phyloP scores from a whole-genome alignment of 1,140 invertebrate genomes.

The Drosophila pseudoobscura region DNA sequence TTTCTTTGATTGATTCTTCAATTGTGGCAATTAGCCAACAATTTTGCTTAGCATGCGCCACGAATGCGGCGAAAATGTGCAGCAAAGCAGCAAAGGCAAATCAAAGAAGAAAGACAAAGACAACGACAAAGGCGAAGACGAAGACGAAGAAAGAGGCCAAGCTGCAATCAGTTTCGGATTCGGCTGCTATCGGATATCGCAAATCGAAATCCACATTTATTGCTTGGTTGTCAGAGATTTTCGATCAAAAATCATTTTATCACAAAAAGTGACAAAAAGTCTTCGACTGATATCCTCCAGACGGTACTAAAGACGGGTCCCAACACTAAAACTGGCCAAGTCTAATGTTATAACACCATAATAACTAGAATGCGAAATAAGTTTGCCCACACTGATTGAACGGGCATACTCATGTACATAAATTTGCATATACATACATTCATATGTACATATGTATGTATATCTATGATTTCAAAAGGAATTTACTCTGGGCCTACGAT shows the following conservation, averaged over 20 bases:
- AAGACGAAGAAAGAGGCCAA: slow-evolving; percentile 26
- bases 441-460: too few relatives aligned
- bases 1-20: slow-evolving; percentile 58
- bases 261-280: too few relatives aligned
- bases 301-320: too few relatives aligned
- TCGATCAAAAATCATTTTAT: too few relatives aligned
- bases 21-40: slow-evolving; percentile 70
- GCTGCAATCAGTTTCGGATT: slow-evolving; percentile 36
- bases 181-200: slow-evolving; percentile 28
- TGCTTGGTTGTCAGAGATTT: slow-evolving; percentile 3
- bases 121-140: slow-evolving; percentile 4
- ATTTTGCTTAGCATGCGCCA: slow-evolving; percentile 51
- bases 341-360: too few relatives aligned
- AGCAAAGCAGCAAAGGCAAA: not conserved
- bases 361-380: too few relatives aligned
- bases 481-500: not conserved
- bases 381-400: too few relatives aligned
- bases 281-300: too few relatives aligned
- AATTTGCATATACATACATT: too few relatives aligned
- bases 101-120: slow-evolving; percentile 8
- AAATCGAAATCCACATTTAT: slow-evolving; percentile 29
- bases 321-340: too few relatives aligned
- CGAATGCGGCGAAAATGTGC: slow-evolving; percentile 18
- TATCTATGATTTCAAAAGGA: too few relatives aligned
- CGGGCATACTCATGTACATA: too few relatives aligned